Evolutionary conservation across 2,113 vertebrate species (phyloP).

Genomic region (Xyliphius kryptos): DNA sequence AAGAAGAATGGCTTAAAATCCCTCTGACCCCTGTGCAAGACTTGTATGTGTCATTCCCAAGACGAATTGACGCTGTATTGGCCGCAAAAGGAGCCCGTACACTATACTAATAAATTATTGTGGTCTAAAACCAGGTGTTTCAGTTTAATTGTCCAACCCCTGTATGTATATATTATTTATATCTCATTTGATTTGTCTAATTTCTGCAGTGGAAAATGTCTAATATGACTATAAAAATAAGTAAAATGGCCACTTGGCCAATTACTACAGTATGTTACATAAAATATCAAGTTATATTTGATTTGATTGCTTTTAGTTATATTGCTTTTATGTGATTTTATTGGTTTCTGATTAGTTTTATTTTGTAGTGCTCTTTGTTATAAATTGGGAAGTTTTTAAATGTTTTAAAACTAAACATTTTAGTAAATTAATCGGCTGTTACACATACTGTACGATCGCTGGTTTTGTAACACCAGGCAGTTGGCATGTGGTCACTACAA

Average conservation of each 20-base stretch:
- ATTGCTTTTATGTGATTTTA: not conserved
- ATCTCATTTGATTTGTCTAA: not conserved
- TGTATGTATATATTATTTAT: too few relatives aligned
- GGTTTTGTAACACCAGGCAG: too few relatives aligned
- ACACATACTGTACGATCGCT: not conserved
- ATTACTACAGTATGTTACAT: not conserved
- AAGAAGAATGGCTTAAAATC: too few relatives aligned
- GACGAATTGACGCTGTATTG: too few relatives aligned
- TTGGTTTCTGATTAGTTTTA: not conserved
- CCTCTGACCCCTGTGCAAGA: too few relatives aligned
- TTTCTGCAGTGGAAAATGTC: not conserved
- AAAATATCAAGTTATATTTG: not conserved
- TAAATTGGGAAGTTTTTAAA: not conserved
- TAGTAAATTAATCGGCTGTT: not conserved
- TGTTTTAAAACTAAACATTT: not conserved
- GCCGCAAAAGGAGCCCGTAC: too few relatives aligned
- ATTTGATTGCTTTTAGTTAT: not conserved
- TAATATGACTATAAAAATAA: not conserved
- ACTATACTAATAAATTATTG: too few relatives aligned
- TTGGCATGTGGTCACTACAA: not conserved
- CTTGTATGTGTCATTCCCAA: too few relatives aligned
- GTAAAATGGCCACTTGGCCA: not conserved
- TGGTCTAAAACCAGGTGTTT: too few relatives aligned
- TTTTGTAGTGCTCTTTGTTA: not conserved
- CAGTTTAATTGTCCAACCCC: too few relatives aligned